These are phyloP conservation scores for Gymnoscopelus microlampas DNA, from an alignment of 2,797 vertebrate species.

Conservation along the genomic window DNA sequence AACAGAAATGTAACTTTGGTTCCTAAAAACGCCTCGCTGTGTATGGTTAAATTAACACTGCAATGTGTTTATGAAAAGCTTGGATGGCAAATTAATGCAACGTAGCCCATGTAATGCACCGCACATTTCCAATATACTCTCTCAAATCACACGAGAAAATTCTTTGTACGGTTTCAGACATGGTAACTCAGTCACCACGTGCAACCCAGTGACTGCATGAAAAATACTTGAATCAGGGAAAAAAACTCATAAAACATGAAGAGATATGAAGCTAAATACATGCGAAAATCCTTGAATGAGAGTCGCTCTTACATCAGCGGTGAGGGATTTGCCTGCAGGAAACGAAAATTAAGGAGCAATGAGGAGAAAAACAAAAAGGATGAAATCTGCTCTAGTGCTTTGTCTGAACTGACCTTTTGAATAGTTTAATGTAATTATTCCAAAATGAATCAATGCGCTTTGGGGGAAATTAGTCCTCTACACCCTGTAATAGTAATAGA, in stretches of 20 bases:
- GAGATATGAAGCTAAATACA: conserved; percentile 65
- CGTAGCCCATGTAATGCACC: conserved; percentile 69
- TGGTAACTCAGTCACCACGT: conserved; percentile 30
- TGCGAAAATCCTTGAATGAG: conserved; percentile 61
- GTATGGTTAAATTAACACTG: conserved; percentile 66
- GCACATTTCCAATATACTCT: conserved; percentile 41
- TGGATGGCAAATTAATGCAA: conserved; percentile 35
- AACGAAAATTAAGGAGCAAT: conserved; percentile 7
- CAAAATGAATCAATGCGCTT: conserved; percentile 65
- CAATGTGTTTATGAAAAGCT: conserved; percentile 55
- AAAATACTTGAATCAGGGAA: conserved; percentile 33
- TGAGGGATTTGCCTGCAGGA: conserved; percentile 45
- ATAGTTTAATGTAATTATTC: conserved; percentile 65
- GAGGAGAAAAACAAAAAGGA: conserved; percentile 15
- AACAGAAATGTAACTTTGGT: conserved; percentile 85
- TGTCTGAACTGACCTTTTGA: conserved; percentile 55
- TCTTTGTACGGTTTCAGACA: not conserved
- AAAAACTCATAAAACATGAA: conserved; percentile 39
- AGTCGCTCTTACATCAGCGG: conserved; percentile 51
- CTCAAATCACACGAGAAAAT: conserved; percentile 33
- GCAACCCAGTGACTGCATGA: conserved; percentile 22
- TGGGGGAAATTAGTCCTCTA: conserved; percentile 54
- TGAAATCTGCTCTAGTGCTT: conserved; percentile 43
- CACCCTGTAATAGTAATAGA: conserved; percentile 56
- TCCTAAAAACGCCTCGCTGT: conserved; percentile 75